Conservation (phyloP, 2,888 invertebrate species). For the Aplocera efformata region DNA sequence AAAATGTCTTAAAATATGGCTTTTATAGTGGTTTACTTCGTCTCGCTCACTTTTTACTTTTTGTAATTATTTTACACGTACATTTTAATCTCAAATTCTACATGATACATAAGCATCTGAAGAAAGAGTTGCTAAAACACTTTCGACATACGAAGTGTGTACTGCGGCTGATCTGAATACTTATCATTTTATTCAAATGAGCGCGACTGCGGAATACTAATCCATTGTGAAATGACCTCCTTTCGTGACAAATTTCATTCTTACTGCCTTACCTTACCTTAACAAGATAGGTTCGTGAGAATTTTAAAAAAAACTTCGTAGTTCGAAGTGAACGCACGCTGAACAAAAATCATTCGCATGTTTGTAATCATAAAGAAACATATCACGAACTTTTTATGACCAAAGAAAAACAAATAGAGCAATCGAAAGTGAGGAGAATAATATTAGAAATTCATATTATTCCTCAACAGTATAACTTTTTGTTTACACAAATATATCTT, state of each 20-base stretch:
- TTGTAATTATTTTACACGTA: too few species aligned
- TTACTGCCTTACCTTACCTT: constrained; percentile 9
- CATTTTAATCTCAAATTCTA: too few species aligned
- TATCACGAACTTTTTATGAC: constrained; percentile 13
- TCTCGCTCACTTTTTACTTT: too few species aligned
- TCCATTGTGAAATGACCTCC: constrained; percentile 14
- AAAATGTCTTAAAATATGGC: too few species aligned
- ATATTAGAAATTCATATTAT: constrained; percentile 61
- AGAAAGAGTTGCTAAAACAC: constrained; percentile 8
- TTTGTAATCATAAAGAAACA: too few species aligned
- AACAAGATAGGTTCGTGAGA: constrained; percentile 13
- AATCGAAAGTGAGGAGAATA: constrained; percentile 27
- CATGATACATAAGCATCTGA: background rate
- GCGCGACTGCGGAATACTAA: constrained; percentile 24
- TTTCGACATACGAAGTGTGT: constrained; percentile 8
- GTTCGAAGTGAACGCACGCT: too few species aligned
- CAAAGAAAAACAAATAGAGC: constrained; percentile 33
- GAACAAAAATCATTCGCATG: too few species aligned
- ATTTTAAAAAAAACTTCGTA: constrained; percentile 2
- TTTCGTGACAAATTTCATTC: constrained; percentile 24
- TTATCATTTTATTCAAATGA: constrained; percentile 19
- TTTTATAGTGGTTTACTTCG: too few species aligned
- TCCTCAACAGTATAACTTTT: constrained; percentile 51
- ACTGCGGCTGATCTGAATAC: constrained; percentile 18
- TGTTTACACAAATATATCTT: constrained; percentile 61